These are phyloP conservation scores for Probosciger aterrimus DNA, from an alignment of 2,113 vertebrate genomes.

Conservation along the genomic window DNA sequence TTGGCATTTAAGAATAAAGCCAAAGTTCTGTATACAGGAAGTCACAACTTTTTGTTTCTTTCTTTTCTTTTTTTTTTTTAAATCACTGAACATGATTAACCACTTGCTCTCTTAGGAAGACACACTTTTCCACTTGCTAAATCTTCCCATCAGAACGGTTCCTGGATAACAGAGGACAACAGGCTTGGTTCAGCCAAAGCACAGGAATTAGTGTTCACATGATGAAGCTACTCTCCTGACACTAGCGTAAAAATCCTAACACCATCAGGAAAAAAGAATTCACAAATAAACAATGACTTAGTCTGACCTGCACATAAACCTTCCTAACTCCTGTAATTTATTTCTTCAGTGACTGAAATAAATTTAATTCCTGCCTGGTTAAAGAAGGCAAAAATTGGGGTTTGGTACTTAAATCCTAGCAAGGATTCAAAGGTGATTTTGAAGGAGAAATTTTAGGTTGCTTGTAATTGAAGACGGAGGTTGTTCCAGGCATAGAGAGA, in stretches of 20 bases:
- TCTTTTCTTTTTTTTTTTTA: too few relatives aligned
- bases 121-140: not conserved
- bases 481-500: not conserved
- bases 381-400: not conserved
- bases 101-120: not conserved
- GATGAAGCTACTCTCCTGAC: not conserved
- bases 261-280: not conserved
- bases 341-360: not conserved
- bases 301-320: not conserved
- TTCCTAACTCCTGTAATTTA: not conserved
- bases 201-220: not conserved
- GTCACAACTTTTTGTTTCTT: fast-evolving
- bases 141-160: not conserved
- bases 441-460: not conserved
- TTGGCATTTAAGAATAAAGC: not conserved
- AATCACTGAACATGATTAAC: not conserved
- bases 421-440: not conserved
- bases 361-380: not conserved
- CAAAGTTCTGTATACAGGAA: not conserved
- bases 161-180: not conserved
- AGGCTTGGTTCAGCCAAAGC: not conserved
- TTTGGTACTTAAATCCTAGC: not conserved
- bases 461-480: not conserved
- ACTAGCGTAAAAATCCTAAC: not conserved
- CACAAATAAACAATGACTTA: not conserved